These are phyloP conservation scores for Adelges cooleyi DNA, from an alignment of 1,140 invertebrate species.

Conservation along the genomic window DNA sequence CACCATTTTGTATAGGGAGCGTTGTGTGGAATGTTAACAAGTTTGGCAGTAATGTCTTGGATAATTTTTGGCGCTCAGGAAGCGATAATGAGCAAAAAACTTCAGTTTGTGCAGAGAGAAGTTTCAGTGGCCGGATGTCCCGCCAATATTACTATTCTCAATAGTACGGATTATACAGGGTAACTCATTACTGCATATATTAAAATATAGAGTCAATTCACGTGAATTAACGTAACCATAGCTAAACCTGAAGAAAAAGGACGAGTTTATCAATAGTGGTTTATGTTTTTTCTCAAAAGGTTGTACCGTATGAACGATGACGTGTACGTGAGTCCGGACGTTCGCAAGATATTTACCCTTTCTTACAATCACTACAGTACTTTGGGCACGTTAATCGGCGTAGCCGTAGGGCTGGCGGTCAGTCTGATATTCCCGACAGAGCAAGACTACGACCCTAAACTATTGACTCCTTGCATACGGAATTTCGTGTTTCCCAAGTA, in stretches of 20 bases:
- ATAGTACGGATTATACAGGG: background rate
- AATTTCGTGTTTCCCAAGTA: background rate
- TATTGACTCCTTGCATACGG: constrained; percentile 30
- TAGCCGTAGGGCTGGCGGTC: constrained; percentile 53
- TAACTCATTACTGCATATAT: background rate
- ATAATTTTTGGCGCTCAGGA: constrained; percentile 71
- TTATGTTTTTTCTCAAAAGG: background rate
- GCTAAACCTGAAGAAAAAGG: background rate
- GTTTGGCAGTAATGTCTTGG: constrained; percentile 63
- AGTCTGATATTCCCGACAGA: constrained; percentile 40
- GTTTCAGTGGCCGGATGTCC: constrained; percentile 32
- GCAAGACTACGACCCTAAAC: constrained; percentile 26
- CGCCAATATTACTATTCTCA: background rate
- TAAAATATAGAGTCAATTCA: background rate
- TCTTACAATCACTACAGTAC: constrained; percentile 58
- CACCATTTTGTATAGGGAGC: constrained; percentile 48
- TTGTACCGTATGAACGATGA: background rate
- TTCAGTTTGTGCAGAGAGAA: constrained; percentile 39
- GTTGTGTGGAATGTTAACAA: constrained; percentile 54
- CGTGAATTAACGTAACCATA: background rate
- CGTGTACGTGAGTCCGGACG: background rate
- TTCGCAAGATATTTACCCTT: constrained; percentile 43
- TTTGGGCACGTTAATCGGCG: constrained; percentile 52
- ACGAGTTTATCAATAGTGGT: too few species aligned
- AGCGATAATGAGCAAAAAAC: constrained; percentile 50